Conservation (phyloP, 2,797 vertebrate genomes). For the Squalus acanthias region DNA sequence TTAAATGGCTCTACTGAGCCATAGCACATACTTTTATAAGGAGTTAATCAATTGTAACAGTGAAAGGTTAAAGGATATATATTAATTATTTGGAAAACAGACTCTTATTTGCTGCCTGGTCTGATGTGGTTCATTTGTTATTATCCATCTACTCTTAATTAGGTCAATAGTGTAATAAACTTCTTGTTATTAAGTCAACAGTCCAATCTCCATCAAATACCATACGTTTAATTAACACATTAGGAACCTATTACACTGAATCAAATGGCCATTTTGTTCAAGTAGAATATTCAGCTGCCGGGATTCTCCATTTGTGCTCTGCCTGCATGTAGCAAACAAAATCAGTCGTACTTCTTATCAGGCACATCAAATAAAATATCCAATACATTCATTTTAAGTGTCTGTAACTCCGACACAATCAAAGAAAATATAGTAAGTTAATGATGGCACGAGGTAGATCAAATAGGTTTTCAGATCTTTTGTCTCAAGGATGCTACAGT, state of each 20-base stretch:
- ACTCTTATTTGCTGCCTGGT: slow-evolving; percentile 47
- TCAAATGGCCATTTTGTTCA: not conserved
- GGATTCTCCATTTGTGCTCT: not conserved
- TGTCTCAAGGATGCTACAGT: not conserved
- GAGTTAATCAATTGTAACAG: slow-evolving; percentile 52
- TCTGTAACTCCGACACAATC: not conserved
- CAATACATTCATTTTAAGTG: not conserved
- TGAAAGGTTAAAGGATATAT: slow-evolving; percentile 61
- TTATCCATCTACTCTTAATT: slow-evolving; percentile 53
- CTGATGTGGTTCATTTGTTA: slow-evolving; percentile 46
- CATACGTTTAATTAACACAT: slow-evolving; percentile 54
- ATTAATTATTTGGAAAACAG: slow-evolving; percentile 48
- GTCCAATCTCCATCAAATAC: slow-evolving; percentile 68
- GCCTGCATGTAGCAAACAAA: not conserved
- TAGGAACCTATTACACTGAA: slow-evolving; percentile 34
- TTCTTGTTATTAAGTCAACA: slow-evolving; percentile 48
- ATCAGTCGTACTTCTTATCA: not conserved
- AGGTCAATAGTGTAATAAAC: slow-evolving; percentile 51
- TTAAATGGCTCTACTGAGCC: slow-evolving; percentile 48
- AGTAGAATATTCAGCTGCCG: not conserved
- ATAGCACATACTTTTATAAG: slow-evolving; percentile 56
- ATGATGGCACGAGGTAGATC: not conserved
- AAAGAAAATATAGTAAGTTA: not conserved
- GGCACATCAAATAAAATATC: slow-evolving; percentile 13
- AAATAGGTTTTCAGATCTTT: not conserved